Conservation (phyloP, 2,113 vertebrate species). For the Pedionomus torquatus region DNA sequence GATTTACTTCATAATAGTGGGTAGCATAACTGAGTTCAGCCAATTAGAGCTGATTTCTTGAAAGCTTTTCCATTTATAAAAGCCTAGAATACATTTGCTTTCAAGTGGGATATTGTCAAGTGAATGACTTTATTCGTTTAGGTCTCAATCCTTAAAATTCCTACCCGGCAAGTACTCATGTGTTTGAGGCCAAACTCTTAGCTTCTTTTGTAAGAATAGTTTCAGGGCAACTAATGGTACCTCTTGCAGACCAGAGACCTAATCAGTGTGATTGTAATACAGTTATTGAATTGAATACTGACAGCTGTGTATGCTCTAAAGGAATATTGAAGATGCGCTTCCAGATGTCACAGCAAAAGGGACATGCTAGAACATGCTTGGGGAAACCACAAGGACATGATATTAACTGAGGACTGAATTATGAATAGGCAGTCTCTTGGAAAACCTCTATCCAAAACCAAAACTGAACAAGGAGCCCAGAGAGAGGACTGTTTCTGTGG, state of each 20-base stretch:
- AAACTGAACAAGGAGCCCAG: not conserved
- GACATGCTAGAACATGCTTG: not conserved
- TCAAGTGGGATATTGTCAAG: not conserved
- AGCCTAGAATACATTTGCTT: not conserved
- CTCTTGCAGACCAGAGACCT: not conserved
- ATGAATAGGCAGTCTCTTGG: not conserved
- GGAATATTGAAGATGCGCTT: not conserved
- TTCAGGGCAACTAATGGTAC: not conserved
- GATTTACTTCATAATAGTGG: not conserved
- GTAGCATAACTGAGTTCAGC: not conserved
- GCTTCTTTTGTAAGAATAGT: not conserved
- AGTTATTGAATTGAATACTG: not conserved
- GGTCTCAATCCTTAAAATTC: not conserved
- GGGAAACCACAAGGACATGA: not conserved
- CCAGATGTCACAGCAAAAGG: not conserved
- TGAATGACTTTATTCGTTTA: not conserved
- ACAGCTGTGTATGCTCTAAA: not conserved
- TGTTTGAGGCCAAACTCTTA: not conserved
- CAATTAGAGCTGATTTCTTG: constrained; percentile 3
- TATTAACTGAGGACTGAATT: not conserved
- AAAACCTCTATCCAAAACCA: not conserved
- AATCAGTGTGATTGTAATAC: not conserved
- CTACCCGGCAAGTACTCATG: not conserved
- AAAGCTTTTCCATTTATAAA: constrained; percentile 24
- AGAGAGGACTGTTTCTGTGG: not conserved